These are phyloP conservation scores for Trachelus tabidus DNA, from an alignment of 2,888 invertebrate genomes.

Conservation along the genomic window DNA sequence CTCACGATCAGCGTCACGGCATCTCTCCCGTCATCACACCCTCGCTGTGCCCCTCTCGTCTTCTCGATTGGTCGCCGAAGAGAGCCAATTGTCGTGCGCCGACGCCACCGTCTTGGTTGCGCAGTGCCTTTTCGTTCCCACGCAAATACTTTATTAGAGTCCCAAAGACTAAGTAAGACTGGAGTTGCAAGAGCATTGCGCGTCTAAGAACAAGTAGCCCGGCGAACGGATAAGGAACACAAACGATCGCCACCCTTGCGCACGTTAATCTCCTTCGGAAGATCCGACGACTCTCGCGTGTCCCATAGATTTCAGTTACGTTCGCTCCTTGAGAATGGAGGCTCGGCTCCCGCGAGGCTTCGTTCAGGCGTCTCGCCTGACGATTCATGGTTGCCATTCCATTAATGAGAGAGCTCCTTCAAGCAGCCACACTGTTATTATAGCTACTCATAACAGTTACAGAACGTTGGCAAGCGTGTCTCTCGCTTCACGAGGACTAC, in stretches of 20 bases:
- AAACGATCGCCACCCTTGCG: no score
- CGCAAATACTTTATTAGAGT: no score
- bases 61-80: no score
- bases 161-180: no score
- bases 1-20: conserved; percentile 50
- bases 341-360: conserved; percentile 18
- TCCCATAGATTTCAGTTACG: conserved; percentile 18
- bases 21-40: conserved; percentile 30
- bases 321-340: neutral
- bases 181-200: no score
- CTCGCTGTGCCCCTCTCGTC: conserved; percentile 4
- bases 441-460: conserved; percentile 60
- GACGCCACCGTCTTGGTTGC: no score
- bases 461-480: conserved; percentile 46
- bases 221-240: no score
- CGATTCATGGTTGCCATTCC: conserved; percentile 62
- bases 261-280: no score
- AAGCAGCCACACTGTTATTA: conserved; percentile 54
- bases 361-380: conserved; percentile 45
- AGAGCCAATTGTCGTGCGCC: no score
- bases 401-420: conserved; percentile 57
- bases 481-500: conserved; percentile 39
- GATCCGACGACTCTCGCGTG: neutral
- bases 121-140: no score
- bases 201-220: no score